Evolutionary conservation across 2,888 invertebrate genomes (phyloP).

Genomic region (Sarcophaga variegata): DNA sequence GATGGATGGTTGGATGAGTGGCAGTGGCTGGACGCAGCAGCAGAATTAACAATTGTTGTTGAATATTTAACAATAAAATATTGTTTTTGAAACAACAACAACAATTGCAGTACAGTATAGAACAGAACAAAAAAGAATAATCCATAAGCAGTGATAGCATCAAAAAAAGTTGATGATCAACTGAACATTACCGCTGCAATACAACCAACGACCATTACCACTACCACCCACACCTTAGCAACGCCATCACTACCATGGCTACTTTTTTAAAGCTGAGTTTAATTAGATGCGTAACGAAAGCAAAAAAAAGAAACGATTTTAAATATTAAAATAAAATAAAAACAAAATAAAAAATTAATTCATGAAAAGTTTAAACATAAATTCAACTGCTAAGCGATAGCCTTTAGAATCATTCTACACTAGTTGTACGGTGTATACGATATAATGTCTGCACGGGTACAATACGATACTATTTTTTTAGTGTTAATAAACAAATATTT

Average conservation of each 20-base stretch:
- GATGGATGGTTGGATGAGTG: neutral
- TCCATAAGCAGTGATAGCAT: slow-evolving; percentile 55
- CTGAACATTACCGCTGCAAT: slow-evolving; percentile 45
- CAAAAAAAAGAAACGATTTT: slow-evolving; percentile 26
- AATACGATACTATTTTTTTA: neutral
- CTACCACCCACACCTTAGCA: slow-evolving; percentile 20
- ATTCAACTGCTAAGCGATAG: neutral
- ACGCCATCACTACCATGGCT: neutral
- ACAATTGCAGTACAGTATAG: slow-evolving; percentile 20
- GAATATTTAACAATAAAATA: slow-evolving; percentile 42
- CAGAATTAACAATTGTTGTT: slow-evolving; percentile 34
- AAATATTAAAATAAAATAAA: slow-evolving; percentile 18
- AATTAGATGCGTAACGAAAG: slow-evolving; percentile 66
- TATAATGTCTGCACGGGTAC: too few relatives aligned
- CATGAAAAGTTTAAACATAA: slow-evolving; percentile 10
- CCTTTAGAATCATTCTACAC: slow-evolving; percentile 22
- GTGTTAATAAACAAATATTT: slow-evolving; percentile 42
- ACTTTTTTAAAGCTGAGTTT: slow-evolving; percentile 42
- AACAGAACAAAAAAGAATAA: slow-evolving; percentile 13
- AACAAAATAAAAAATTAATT: slow-evolving; percentile 1
- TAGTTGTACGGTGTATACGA: neutral
- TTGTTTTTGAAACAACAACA: neutral
- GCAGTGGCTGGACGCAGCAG: slow-evolving; percentile 28
- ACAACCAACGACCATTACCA: slow-evolving; percentile 15
- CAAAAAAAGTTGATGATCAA: slow-evolving; percentile 30